Evolutionary conservation across 2,888 invertebrate species (phyloP).

Genomic region (Eupithecia subfuscata): DNA sequence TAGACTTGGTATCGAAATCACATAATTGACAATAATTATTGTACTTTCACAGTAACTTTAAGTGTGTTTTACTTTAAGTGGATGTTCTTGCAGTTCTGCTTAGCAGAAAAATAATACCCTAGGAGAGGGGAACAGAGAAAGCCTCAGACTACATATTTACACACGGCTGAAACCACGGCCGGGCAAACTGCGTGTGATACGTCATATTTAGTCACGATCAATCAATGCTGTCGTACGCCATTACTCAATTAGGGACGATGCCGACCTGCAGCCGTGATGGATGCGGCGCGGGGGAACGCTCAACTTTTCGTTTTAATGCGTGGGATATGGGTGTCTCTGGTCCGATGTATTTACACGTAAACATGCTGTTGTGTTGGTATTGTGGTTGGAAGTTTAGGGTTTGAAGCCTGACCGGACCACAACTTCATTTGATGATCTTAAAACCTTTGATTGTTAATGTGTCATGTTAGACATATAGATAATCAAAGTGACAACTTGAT

Average conservation of each 20-base stretch:
- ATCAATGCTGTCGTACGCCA: conserved; percentile 61
- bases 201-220: conserved; percentile 59
- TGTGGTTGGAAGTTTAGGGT: not conserved
- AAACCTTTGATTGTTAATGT: too few species aligned
- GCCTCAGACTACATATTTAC: not conserved
- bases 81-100: too few species aligned
- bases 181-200: conserved; percentile 36
- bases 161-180: conserved; percentile 9
- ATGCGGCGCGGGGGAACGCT: conserved; percentile 48
- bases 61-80: too few species aligned
- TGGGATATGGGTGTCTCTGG: conserved; percentile 8
- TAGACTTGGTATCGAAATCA: too few species aligned
- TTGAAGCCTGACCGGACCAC: not conserved
- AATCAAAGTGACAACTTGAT: too few species aligned
- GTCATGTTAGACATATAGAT: too few species aligned
- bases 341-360: not conserved
- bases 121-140: not conserved
- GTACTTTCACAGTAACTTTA: too few species aligned
- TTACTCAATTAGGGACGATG: conserved; percentile 64
- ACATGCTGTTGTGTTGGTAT: not conserved
- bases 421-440: too few species aligned
- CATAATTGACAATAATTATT: too few species aligned
- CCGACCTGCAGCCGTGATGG: conserved; percentile 53
- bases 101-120: not conserved
- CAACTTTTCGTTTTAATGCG: conserved; percentile 14